Percentiles rank a stretch among this genome's conserved stretches.
Conservation (phyloP, 2,113 vertebrate species). For the Beaufortia kweichowensis region DNA sequence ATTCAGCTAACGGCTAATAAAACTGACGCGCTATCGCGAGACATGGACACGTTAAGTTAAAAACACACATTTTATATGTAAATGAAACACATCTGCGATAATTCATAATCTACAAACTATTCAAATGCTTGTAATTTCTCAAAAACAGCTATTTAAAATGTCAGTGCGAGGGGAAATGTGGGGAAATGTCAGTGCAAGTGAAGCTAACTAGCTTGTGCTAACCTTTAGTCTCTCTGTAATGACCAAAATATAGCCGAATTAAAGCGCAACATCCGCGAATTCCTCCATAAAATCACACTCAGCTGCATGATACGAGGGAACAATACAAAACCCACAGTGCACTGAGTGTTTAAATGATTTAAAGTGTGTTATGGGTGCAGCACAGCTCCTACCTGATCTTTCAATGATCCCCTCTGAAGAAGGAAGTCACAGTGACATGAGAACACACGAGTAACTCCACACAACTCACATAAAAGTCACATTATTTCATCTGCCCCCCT, state of each 20-base stretch:
- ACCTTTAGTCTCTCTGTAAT: conserved; percentile 18
- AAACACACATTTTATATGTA: background rate
- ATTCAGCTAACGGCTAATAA: conserved; percentile 41
- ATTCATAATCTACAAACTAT: background rate
- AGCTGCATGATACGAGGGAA: background rate
- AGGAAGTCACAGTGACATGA: conserved; percentile 37
- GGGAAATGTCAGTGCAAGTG: conserved; percentile 12
- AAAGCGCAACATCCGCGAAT: background rate
- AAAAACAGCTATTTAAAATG: background rate
- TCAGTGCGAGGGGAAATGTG: background rate
- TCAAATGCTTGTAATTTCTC: background rate
- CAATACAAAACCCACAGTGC: background rate
- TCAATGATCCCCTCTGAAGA: conserved; percentile 39
- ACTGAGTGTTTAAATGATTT: background rate
- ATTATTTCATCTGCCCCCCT: background rate
- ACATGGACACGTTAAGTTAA: background rate
- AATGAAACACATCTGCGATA: background rate
- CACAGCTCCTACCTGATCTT: conserved; percentile 33
- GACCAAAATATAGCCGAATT: background rate
- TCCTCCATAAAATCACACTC: background rate
- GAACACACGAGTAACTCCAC: conserved; percentile 15
- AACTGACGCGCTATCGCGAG: conserved; percentile 36
- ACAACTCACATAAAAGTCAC: conserved; percentile 33
- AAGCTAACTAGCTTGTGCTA: conserved; percentile 39
- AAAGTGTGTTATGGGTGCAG: conserved; percentile 12